Evolutionary conservation across 2,888 invertebrate species (phyloP).

Genomic region (Brenthis ino): DNA sequence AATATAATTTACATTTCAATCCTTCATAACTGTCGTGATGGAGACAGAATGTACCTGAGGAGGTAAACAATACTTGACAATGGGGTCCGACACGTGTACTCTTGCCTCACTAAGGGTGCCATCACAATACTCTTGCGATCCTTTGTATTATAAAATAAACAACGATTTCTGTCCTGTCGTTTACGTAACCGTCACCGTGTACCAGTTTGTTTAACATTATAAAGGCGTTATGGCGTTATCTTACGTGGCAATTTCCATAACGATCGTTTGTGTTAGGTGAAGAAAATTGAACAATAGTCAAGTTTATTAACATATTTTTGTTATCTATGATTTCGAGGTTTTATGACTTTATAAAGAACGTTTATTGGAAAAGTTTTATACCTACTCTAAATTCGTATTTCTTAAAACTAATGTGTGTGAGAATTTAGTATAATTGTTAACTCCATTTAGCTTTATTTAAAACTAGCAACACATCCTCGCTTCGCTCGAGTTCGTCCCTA

Average conservation of each 20-base stretch:
- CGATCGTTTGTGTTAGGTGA: constrained; percentile 14
- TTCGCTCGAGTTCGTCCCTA: too few relatives aligned
- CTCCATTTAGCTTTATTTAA: background rate
- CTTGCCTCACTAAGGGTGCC: constrained; percentile 12
- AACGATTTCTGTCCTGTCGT: constrained; percentile 16
- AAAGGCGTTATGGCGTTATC: constrained; percentile 15
- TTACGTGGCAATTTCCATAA: constrained; percentile 17
- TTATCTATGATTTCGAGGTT: background rate
- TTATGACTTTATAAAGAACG: background rate
- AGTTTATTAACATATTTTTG: constrained; percentile 31
- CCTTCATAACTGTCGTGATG: background rate
- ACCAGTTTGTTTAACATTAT: constrained; percentile 20
- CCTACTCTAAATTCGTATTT: background rate
- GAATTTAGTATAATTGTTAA: background rate
- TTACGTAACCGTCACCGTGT: constrained; percentile 4
- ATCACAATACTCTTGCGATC: constrained; percentile 27
- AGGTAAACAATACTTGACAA: constrained; percentile 57
- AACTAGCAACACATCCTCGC: background rate
- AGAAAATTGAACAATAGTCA: constrained; percentile 19
- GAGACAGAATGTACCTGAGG: constrained; percentile 1
- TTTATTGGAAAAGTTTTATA: background rate
- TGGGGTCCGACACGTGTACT: constrained; percentile 36
- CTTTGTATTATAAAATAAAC: constrained; percentile 44
- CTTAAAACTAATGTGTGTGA: background rate
- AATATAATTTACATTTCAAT: too few relatives aligned